phyloP scores from a whole-genome alignment of 2,113 vertebrate genomes.

The Cynopterus brachyotis region DNA sequence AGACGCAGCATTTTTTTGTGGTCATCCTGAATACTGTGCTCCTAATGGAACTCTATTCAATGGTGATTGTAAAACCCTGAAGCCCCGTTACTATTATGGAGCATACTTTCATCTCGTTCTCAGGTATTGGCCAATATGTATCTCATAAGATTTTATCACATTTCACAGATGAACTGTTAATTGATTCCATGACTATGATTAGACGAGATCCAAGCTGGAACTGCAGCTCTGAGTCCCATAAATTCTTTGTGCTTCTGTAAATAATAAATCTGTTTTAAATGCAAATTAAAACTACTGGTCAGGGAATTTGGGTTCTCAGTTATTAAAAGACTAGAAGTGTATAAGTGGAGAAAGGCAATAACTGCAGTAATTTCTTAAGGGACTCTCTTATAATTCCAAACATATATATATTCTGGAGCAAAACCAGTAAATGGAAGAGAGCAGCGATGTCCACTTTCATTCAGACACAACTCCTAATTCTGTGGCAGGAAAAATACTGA shows the following conservation, averaged over 20 bases:
- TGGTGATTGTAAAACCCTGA: constrained; percentile 69
- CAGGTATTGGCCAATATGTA: constrained; percentile 75
- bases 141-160: constrained; percentile 75
- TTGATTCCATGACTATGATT: constrained; percentile 67
- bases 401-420: constrained; percentile 11
- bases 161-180: constrained; percentile 77
- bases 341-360: constrained; percentile 51
- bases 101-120: constrained; percentile 66
- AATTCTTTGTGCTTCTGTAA: constrained; percentile 70
- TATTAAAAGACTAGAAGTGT: constrained; percentile 65
- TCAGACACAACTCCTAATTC: not conserved
- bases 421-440: constrained; percentile 11
- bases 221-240: constrained; percentile 69
- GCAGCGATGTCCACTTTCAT: not conserved
- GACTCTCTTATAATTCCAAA: constrained; percentile 33
- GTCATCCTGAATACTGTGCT: constrained; percentile 62
- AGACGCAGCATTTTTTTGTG: constrained; percentile 39
- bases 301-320: constrained; percentile 61
- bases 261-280: constrained; percentile 76
- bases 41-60: constrained; percentile 67
- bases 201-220: constrained; percentile 64
- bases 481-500: constrained; percentile 19
- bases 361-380: constrained; percentile 53
- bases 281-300: constrained; percentile 70
- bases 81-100: constrained; percentile 49